phyloP scores from a whole-genome alignment of 53 echinoderm and acorn worm genomes.

The Holothuria scabra region DNA sequence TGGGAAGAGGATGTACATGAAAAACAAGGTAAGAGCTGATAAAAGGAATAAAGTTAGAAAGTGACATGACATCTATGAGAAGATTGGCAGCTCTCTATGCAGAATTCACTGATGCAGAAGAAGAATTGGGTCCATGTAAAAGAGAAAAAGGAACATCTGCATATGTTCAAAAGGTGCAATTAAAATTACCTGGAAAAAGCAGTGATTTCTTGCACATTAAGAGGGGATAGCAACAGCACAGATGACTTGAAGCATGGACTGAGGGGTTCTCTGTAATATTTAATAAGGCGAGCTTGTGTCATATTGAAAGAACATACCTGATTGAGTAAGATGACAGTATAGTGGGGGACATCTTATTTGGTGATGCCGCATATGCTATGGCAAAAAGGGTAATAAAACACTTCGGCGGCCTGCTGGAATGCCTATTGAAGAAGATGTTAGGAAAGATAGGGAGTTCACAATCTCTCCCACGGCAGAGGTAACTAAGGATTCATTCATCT shows the following conservation, averaged over 20 bases:
- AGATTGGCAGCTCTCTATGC: conserved; percentile 64
- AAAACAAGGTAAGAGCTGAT: conserved; percentile 58
- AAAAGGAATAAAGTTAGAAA: conserved; percentile 68
- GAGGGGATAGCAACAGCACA: conserved; percentile 6
- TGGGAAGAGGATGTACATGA: conserved; percentile 66
- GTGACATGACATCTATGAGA: conserved; percentile 74
- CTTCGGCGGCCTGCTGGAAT: conserved; percentile 58
- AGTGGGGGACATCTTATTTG: conserved; percentile 57
- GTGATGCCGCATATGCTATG: conserved; percentile 71
- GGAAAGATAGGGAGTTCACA: conserved; percentile 15
- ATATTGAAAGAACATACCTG: conserved; percentile 47
- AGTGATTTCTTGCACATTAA: conserved; percentile 49
- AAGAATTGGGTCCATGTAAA: conserved; percentile 43
- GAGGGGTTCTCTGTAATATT: conserved; percentile 63
- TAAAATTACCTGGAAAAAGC: conserved; percentile 62
- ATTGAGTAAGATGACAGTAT: conserved; percentile 49
- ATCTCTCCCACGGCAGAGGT: neutral
- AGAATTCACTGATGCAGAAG: conserved; percentile 52
- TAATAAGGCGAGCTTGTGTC: conserved; percentile 26
- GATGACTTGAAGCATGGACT: conserved; percentile 66
- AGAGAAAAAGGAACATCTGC: conserved; percentile 38
- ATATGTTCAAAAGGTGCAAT: conserved; percentile 73
- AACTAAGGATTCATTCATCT: neutral
- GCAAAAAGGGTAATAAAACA: conserved; percentile 50
- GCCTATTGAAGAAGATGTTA: conserved; percentile 66